Base-by-base conservation (phyloP, 2,113 vertebrate genomes). In the Corythornis cristatus region DNA sequence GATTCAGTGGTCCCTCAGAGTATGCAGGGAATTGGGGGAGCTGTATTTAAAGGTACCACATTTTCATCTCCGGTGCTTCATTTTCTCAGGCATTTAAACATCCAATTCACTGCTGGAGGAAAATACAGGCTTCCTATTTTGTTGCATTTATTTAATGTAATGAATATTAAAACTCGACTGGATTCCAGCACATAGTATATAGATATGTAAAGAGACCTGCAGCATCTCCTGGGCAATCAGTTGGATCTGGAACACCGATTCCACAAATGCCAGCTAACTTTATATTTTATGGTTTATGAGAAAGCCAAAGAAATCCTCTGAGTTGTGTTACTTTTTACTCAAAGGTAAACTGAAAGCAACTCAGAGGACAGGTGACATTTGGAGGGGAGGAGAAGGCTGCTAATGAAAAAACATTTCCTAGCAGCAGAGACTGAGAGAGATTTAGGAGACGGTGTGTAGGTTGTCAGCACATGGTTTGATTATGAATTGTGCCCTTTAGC, bases 381-480 rank as follows among this genome's bases (percentile, higher is more conserved):
- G 76, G 57, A 77, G 66, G 60, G 43, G 31, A 92, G 10, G 61
- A 84, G 18, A 87, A 81, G 29, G 50, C 46, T 97, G 81, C 80
- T 91, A 74, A 83, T 78, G 71, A 86, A 83, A 76, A 96, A 96
- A 17, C 35, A 88, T 92, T 94, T 95, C 88, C 85, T 70, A 95
- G 56, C 85, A 97, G 81, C 67, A 84, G 89, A 92, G 84, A 71
- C 92, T 82, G 74, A 42, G 21, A 78, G 93, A 79, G 93, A 87
- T 87, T 86, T 89, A 68, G 81, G 84, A 91, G 75, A 79, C 54
- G 57, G 71, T 95, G 75, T 96, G 76, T 77, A 82, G 61, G 83
- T 64, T 89, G 85, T 83, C 86, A 94, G 95, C 89, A 97, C 96
- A 96, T 96, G 97, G 88, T 53, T 93, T 88, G 89, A 75, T 95